Percentiles rank a stretch among this genome's conserved stretches.
phyloP scores from a whole-genome alignment of 2,113 vertebrate genomes.

The Takifugu bimaculatus region DNA sequence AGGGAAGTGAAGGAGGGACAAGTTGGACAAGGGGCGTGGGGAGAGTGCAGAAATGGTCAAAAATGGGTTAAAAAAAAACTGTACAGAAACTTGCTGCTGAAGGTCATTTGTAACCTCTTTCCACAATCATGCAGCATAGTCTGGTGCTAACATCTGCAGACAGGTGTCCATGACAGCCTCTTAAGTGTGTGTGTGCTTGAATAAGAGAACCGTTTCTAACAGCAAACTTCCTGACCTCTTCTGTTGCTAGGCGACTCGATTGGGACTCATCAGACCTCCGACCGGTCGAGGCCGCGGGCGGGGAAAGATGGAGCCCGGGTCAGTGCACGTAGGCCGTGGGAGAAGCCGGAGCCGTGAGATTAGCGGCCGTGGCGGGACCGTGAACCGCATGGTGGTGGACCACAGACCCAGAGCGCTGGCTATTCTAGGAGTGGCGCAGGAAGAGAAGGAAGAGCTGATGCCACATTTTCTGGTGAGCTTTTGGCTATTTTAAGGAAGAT shows the following conservation, averaged over 20 bases:
- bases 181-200: neutral
- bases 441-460: constrained; percentile 93
- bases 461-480: constrained; percentile 91
- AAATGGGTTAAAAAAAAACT: constrained; percentile 40
- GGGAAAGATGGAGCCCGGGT: constrained; percentile 75
- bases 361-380: constrained; percentile 69
- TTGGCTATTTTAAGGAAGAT: no score
- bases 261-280: constrained; percentile 83
- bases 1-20: constrained; percentile 21
- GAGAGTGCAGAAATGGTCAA: constrained; percentile 36
- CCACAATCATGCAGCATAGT: neutral
- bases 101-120: neutral
- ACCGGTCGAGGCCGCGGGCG: constrained; percentile 83
- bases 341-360: constrained; percentile 84
- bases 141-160: constrained; percentile 9
- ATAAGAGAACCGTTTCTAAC: neutral
- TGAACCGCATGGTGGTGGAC: constrained; percentile 96
- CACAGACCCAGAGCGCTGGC: constrained; percentile 89
- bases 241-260: constrained; percentile 80
- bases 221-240: neutral
- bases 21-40: constrained; percentile 24
- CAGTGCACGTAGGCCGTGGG: constrained; percentile 66
- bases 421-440: constrained; percentile 85
- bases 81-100: neutral
- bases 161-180: neutral